Evolutionary conservation across 2,888 invertebrate genomes (phyloP), one percentile per base, ranked within the genome.

Genomic region (Erpobdella octoculata): DNA sequence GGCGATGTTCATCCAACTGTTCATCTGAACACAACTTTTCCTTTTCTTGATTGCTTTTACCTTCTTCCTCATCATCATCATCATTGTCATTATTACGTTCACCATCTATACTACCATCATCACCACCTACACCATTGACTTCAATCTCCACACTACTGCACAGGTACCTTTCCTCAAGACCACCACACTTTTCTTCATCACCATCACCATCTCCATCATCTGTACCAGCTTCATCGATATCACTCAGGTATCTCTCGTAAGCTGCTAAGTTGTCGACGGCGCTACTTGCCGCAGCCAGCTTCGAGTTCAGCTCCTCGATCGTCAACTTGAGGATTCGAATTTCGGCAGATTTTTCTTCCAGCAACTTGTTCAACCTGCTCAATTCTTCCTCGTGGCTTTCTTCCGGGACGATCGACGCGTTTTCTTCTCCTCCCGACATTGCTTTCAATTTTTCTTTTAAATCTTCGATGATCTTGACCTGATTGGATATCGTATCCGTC

Each of bases 31-130:
- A 41, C 58, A 9, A 25, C n/a, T 64, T 35, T 64, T 64, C 35
- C n/a, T 65, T 38, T 37, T 65, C 65, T 25, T 37, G 6, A 0
- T 65, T 38, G 5, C 25, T 38, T 0, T 65, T 38, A 67, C 46
- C 67, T 28, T 46, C 67, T 21, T 69, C 59, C 28, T 69, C 59
- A 58, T 58, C 59, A 12, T 58, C 33, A 4, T 69, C 59, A 58
- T 58, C 37, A n/a, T 21, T 53, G 25, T 33, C 37, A 58, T 48
- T 53, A 28, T 36, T 18, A 18, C 37, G 15, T 3, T 28, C 48
- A n/a, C 21, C 0, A 15, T 41, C 46, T 3, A 28, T 31, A 9
- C 18, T 15, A 28, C 31, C 41, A 6, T 67, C 67, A 6, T 41
- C 8, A 28, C 33, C 67, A 21, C 28, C 46, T 4, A 41, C 67